Base-by-base conservation (phyloP, 1,140 invertebrate genomes). In the Notospermus geniculatus region DNA sequence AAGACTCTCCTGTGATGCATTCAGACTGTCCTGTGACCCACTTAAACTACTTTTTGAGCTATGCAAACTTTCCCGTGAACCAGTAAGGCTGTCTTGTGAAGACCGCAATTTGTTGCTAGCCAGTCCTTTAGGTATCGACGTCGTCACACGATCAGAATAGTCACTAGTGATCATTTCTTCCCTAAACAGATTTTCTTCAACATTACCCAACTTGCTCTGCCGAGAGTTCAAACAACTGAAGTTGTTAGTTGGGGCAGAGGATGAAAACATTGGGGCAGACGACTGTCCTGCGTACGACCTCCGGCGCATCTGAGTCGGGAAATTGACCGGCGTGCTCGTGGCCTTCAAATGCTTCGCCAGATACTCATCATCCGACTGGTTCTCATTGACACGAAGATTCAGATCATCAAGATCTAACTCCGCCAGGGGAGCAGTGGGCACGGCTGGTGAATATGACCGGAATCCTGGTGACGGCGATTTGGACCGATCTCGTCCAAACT, bases 71-170 rank as follows among this genome's bases (percentile, higher is more conserved):
- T 64, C 62, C 15, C 27, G 30, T 28, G 62, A 64, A 28, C 57
- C 43, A 4, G 50, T 9, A 28, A 64, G 13, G 25, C 57, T 60
- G 27, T 60, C 62, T 9, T 57, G 57, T 19, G 62, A 64, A 11
- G 57, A 45, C 27, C 53, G 5, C 27, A 64, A 19, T 15, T 45
- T 57, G 17, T 36, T 32, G 39, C 57, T 43, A 0, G 59, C 36
- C 15, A 65, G 30, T 22, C 45, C 55, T 45, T 65, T 71, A 27
- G 70, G 70, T 46, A 71, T 46, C 2, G 62, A 67, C 11, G 70
- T 57, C 28, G 70, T 68, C 19, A 71, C 59, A 25, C 64, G 55
- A 58, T 70, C 63, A 2, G 71, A 72, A 63, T 70, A 65, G 54
- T 72, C 71, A 54, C 68, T 64, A 7, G 71, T 70, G 30, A 70